phyloP scores from a whole-genome alignment of 2,888 invertebrate genomes.

The Caenorhabditis angaria region DNA sequence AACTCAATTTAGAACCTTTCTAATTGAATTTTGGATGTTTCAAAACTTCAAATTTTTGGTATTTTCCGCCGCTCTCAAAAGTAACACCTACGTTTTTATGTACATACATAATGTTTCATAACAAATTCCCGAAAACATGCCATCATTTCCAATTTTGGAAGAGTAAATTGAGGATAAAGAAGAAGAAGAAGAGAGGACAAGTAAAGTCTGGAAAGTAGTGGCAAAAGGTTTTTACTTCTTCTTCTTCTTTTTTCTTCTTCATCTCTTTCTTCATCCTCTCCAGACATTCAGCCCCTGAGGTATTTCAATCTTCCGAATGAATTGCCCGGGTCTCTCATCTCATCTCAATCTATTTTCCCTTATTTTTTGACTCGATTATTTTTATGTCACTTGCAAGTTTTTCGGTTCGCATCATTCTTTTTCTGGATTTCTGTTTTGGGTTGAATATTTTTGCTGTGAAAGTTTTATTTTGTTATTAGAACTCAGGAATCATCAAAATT shows the following conservation, averaged over 20 bases:
- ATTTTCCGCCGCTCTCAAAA: too few relatives aligned
- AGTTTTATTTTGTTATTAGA: too few relatives aligned
- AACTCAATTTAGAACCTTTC: too few relatives aligned
- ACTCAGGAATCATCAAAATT: too few relatives aligned
- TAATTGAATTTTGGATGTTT: too few relatives aligned
- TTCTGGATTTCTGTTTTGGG: too few relatives aligned
- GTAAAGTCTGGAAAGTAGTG: slow-evolving; percentile 1
- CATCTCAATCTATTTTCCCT: background rate
- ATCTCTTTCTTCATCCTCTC: slow-evolving; percentile 6
- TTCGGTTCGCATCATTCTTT: too few relatives aligned
- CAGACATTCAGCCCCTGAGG: slow-evolving; percentile 15
- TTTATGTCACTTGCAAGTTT: background rate
- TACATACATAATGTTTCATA: too few relatives aligned
- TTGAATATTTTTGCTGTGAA: too few relatives aligned
- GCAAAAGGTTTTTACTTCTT: slow-evolving; percentile 21
- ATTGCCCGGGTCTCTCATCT: slow-evolving; percentile 4
- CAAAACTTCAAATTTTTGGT: too few relatives aligned
- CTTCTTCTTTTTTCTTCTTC: slow-evolving; percentile 15
- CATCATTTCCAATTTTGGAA: slow-evolving; percentile 7
- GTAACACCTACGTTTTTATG: too few relatives aligned
- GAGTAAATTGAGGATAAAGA: slow-evolving; percentile 44
- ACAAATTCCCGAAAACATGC: background rate
- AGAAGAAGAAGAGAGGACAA: slow-evolving; percentile 6
- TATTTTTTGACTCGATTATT: slow-evolving; percentile 4
- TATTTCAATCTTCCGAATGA: slow-evolving; percentile 33